These are phyloP conservation scores for Tachina grossa DNA, from an alignment of 2,888 invertebrate species.

Conservation along the genomic window DNA sequence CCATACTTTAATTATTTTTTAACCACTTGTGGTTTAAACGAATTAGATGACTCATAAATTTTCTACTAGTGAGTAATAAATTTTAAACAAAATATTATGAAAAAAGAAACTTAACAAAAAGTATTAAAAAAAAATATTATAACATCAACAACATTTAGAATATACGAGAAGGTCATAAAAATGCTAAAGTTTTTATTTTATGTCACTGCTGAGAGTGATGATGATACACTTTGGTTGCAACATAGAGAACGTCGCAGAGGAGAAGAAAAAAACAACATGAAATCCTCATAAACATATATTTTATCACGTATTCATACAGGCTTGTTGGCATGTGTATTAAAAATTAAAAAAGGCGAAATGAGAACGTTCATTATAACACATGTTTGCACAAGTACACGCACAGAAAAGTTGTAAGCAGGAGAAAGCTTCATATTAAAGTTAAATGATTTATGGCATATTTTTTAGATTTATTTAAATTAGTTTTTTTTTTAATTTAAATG, in stretches of 20 bases:
- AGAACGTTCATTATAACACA: slow-evolving; percentile 49
- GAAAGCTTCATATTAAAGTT: too few relatives aligned
- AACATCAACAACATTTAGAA: slow-evolving; percentile 29
- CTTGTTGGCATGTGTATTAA: slow-evolving; percentile 20
- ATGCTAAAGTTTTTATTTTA: slow-evolving; percentile 54
- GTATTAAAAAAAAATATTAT: not conserved
- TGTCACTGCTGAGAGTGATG: slow-evolving; percentile 62
- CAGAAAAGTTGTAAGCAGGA: slow-evolving; percentile 6
- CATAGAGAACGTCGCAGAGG: not conserved
- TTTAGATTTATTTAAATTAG: too few relatives aligned
- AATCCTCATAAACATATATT: slow-evolving; percentile 39
- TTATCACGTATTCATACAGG: slow-evolving; percentile 35
- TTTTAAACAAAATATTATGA: slow-evolving; percentile 52
- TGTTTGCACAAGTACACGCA: slow-evolving; percentile 35
- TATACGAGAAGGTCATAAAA: slow-evolving; percentile 65
- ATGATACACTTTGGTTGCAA: slow-evolving; percentile 49
- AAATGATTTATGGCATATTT: too few relatives aligned
- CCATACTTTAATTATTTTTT: slow-evolving; percentile 59
- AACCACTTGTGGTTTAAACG: slow-evolving; percentile 65
- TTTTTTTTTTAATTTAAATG: too few relatives aligned
- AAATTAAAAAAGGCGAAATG: slow-evolving; percentile 23
- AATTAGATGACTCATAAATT: slow-evolving; percentile 64
- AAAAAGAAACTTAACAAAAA: slow-evolving; percentile 40
- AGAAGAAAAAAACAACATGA: slow-evolving; percentile 1
- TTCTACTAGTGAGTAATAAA: slow-evolving; percentile 53